Conservation (phyloP, 2,888 invertebrate species). For the Deilephila porcellus region DNA sequence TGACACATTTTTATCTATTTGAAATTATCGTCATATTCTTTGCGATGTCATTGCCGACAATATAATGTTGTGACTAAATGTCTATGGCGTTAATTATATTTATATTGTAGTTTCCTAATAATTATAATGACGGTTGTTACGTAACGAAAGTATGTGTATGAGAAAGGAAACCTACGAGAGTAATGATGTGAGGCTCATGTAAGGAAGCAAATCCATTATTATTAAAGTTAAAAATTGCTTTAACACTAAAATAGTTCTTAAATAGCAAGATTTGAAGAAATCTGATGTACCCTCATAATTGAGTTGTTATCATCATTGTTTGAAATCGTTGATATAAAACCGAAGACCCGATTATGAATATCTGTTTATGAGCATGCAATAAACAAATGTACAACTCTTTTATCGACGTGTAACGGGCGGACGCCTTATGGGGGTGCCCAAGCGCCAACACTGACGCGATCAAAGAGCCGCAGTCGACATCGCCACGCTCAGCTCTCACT, state of each 20-base stretch:
- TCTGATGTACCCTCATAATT: not conserved
- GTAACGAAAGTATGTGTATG: too few relatives aligned
- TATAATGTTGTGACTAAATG: not conserved
- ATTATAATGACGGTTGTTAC: too few relatives aligned
- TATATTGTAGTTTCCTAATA: too few relatives aligned
- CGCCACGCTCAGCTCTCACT: conserved; percentile 34
- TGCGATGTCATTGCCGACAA: not conserved
- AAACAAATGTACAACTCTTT: conserved; percentile 37
- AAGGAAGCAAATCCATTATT: too few relatives aligned
- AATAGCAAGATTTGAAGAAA: too few relatives aligned
- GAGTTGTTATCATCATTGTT: not conserved
- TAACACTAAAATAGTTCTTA: too few relatives aligned
- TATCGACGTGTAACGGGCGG: conserved; percentile 32
- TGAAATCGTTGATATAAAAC: not conserved
- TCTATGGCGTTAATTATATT: not conserved
- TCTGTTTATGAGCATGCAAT: conserved; percentile 5
- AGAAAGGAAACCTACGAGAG: too few relatives aligned
- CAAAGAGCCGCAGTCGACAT: conserved; percentile 58
- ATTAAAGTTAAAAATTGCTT: too few relatives aligned
- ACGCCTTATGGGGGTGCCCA: conserved; percentile 46
- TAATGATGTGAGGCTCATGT: too few relatives aligned
- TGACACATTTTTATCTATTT: not conserved
- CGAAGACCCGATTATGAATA: conserved; percentile 15
- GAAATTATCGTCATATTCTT: not conserved
- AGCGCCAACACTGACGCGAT: conserved; percentile 60